phyloP scores from a whole-genome alignment of 2,888 invertebrate species.

The Seira musarum region DNA sequence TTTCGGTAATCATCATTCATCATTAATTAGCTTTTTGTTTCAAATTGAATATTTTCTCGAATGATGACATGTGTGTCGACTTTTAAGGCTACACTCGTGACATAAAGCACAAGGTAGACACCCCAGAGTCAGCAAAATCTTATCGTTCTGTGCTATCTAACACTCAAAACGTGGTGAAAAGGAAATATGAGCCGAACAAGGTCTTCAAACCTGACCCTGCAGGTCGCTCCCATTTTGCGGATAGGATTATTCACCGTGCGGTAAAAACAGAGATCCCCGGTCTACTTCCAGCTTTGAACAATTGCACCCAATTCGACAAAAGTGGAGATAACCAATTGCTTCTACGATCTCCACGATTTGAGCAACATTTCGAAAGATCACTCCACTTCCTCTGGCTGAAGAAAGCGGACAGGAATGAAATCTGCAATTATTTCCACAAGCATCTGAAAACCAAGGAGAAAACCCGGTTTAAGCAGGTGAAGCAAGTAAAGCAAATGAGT shows the following conservation, averaged over 20 bases:
- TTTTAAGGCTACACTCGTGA: slow-evolving; percentile 40
- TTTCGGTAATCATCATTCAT: slow-evolving; percentile 35
- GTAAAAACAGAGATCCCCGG: slow-evolving; percentile 52
- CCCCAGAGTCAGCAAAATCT: slow-evolving; percentile 52
- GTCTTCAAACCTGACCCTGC: slow-evolving; percentile 45
- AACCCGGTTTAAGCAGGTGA: neutral
- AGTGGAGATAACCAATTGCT: slow-evolving; percentile 24
- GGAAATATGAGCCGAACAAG: slow-evolving; percentile 27
- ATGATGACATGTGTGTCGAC: neutral
- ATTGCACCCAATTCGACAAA: slow-evolving; percentile 44
- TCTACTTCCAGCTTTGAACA: slow-evolving; percentile 49
- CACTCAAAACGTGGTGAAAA: neutral
- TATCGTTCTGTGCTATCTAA: slow-evolving; percentile 32
- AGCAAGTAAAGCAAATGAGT: neutral
- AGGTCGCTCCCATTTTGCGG: slow-evolving; percentile 35
- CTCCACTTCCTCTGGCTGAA: slow-evolving; percentile 51
- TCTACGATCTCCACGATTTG: slow-evolving; percentile 42
- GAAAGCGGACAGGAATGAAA: slow-evolving; percentile 34
- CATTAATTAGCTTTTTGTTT: too few species aligned
- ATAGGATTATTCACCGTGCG: slow-evolving; percentile 41
- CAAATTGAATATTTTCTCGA: neutral
- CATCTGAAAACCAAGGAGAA: slow-evolving; percentile 39
- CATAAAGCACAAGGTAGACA: slow-evolving; percentile 28
- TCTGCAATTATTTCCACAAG: slow-evolving; percentile 36
- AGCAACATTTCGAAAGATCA: slow-evolving; percentile 35